A percentile compares a stretch with the other conserved stretches of the same genome.
Conservation (phyloP, 2,797 vertebrate species). For the Melanotaenia nigrans region DNA sequence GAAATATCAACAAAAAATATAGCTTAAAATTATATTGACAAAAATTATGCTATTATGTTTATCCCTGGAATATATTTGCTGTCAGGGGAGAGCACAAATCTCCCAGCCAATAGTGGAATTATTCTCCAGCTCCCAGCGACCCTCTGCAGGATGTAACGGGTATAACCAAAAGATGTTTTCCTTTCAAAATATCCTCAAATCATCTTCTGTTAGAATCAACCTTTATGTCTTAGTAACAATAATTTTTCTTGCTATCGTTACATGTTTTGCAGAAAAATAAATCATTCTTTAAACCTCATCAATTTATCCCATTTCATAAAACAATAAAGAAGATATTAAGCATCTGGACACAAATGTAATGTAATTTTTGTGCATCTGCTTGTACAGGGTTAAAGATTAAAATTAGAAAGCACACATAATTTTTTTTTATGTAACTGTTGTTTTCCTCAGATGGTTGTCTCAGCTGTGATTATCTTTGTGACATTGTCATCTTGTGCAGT, state of each 20-base stretch:
- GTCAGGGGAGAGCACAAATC: neutral
- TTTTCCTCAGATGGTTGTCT: conserved; percentile 62
- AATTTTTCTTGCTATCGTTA: too few species aligned
- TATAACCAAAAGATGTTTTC: neutral
- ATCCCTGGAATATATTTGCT: neutral
- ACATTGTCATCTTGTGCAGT: conserved; percentile 47
- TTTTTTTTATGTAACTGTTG: conserved; percentile 43
- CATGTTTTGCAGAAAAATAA: too few species aligned
- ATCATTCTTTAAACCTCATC: too few species aligned
- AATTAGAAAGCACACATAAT: conserved; percentile 3
- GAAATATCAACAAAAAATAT: neutral
- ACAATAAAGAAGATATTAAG: neutral
- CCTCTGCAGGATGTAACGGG: neutral
- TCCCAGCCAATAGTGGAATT: neutral
- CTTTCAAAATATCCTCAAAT: neutral
- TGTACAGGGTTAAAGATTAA: neutral
- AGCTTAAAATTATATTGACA: too few species aligned
- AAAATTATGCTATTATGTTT: too few species aligned
- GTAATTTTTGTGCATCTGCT: neutral
- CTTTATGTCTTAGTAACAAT: too few species aligned
- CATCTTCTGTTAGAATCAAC: neutral
- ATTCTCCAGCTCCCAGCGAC: neutral
- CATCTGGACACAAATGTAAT: neutral
- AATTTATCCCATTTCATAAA: too few species aligned
- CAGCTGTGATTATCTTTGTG: conserved; percentile 31